Percentiles rank a stretch among this genome's conserved stretches.
Evolutionary conservation across 2,113 vertebrate species (phyloP).

Genomic region (Chloroceryle aenea): DNA sequence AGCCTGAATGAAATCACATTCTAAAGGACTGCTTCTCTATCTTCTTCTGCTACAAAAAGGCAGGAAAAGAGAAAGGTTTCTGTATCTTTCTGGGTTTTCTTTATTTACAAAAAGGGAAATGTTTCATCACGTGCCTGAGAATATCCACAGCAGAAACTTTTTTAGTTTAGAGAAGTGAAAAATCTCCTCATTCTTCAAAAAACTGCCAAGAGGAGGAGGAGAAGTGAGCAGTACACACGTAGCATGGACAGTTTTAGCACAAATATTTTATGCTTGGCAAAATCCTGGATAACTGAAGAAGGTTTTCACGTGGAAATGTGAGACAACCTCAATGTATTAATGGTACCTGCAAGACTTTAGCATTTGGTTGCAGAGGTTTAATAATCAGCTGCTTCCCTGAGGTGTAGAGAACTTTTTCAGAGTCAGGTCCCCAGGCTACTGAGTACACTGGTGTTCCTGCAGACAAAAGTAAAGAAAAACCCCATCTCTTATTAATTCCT

Average conservation of each 20-base stretch:
- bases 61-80: neutral
- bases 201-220: fast-evolving
- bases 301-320: neutral
- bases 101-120: neutral
- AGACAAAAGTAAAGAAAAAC: conserved; percentile 1
- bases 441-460: conserved; percentile 92
- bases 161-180: neutral
- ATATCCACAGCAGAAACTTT: neutral
- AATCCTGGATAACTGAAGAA: neutral
- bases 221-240: neutral
- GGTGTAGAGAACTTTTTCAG: conserved; percentile 92
- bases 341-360: conserved; percentile 91
- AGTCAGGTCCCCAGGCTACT: conserved; percentile 93
- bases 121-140: neutral
- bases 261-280: neutral
- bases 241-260: neutral
- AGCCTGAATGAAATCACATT: neutral
- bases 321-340: neutral
- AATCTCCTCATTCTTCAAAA: neutral
- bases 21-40: neutral
- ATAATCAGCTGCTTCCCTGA: conserved; percentile 90
- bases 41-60: neutral
- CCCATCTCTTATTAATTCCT: neutral
- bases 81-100: neutral
- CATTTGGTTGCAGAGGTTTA: conserved; percentile 94